phyloP scores from a whole-genome alignment of 2,797 vertebrate genomes.

The Hemibagrus guttatus region DNA sequence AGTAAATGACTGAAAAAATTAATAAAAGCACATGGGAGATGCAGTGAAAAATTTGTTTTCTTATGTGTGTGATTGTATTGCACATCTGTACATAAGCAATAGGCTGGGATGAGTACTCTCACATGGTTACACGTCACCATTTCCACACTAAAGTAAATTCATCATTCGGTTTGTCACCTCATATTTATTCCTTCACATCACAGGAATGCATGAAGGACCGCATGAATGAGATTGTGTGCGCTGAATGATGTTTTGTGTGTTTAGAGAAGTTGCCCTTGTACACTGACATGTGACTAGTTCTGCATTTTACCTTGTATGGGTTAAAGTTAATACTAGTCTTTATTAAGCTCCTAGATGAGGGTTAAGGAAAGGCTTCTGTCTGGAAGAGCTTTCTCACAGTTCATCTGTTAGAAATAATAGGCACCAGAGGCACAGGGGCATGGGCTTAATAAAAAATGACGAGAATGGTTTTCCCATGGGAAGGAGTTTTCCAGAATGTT shows the following conservation, averaged over 20 bases:
- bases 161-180: conserved; percentile 43
- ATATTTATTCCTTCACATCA: conserved; percentile 10
- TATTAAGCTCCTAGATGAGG: conserved; percentile 1
- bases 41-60: background rate
- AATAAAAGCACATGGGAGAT: background rate
- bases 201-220: conserved; percentile 11
- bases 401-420: conserved; percentile 59
- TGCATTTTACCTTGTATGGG: background rate
- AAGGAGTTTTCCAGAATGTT: conserved; percentile 50
- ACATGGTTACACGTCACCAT: conserved; percentile 47
- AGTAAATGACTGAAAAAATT: too few species aligned
- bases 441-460: conserved; percentile 55
- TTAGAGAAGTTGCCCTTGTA: conserved; percentile 17
- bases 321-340: conserved; percentile 21
- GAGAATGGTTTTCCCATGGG: conserved; percentile 47
- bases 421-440: conserved; percentile 49
- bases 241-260: background rate
- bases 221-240: background rate
- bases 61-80: conserved; percentile 3
- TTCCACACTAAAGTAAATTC: conserved; percentile 40
- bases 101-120: conserved; percentile 46
- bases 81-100: conserved; percentile 55
- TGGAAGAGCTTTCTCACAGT: conserved; percentile 49
- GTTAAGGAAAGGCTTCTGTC: conserved; percentile 9
- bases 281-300: conserved; percentile 13